Percentiles rank a stretch among this genome's conserved stretches.
phyloP scores from a whole-genome alignment of 2,113 vertebrate genomes.

The Rhinichthys klamathensis region DNA sequence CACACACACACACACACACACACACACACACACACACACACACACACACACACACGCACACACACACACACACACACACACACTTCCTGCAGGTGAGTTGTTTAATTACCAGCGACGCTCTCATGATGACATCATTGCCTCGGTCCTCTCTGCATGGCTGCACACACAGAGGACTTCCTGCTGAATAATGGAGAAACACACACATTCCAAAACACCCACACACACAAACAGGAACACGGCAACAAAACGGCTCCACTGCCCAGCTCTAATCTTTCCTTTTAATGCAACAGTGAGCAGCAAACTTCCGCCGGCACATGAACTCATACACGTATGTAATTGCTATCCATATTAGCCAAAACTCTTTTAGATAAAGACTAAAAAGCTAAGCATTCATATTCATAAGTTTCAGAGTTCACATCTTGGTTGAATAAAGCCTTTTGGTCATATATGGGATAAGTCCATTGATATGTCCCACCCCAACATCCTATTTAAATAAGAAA shows the following conservation, averaged over 20 bases:
- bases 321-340: conserved; percentile 38
- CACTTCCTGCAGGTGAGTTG: conserved; percentile 31
- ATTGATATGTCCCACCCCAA: too few relatives aligned
- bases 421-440: not conserved
- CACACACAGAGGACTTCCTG: conserved; percentile 36
- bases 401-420: not conserved
- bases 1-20: too few relatives aligned
- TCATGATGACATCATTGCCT: conserved; percentile 37
- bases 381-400: conserved; percentile 18
- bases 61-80: too few relatives aligned
- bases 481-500: not conserved
- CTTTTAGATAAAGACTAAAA: conserved; percentile 49
- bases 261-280: conserved; percentile 30
- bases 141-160: conserved; percentile 14
- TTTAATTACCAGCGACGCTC: conserved; percentile 35
- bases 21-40: too few relatives aligned
- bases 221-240: conserved; percentile 35
- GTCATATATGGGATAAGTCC: too few relatives aligned
- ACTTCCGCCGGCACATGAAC: conserved; percentile 34
- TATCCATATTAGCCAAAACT: conserved; percentile 10
- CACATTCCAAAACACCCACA: conserved; percentile 26
- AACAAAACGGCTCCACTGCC: conserved; percentile 25
- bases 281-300: conserved; percentile 45
- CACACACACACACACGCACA: too few relatives aligned
- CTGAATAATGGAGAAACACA: conserved; percentile 46